A percentile compares a stretch with the other conserved stretches of the same genome.
phyloP scores from a whole-genome alignment of 2,113 vertebrate genomes.

The Ivindomyrus marchei region DNA sequence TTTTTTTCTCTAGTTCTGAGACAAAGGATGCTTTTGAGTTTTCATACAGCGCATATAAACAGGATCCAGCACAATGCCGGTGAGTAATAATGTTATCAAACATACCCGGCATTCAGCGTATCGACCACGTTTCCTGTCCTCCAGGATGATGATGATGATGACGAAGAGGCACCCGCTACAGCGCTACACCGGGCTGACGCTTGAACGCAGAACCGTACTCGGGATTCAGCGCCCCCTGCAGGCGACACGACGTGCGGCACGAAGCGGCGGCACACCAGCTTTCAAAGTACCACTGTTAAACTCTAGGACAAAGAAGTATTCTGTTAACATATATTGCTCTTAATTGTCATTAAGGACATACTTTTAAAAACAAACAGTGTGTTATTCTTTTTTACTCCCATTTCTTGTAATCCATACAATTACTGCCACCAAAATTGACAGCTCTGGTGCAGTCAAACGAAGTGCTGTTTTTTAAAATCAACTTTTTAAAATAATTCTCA shows the following conservation, averaged over 20 bases:
- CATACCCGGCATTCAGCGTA: not conserved
- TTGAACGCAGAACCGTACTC: not conserved
- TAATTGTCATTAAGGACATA: not conserved
- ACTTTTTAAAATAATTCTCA: not conserved
- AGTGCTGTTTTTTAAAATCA: not conserved
- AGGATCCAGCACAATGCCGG: not conserved
- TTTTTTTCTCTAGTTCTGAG: not conserved
- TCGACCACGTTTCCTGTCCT: not conserved
- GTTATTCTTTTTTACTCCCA: not conserved
- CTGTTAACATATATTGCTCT: not conserved
- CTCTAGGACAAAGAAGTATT: not conserved
- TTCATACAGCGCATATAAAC: not conserved
- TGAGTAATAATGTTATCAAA: not conserved
- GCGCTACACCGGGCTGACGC: not conserved
- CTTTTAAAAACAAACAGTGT: not conserved
- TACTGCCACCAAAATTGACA: not conserved
- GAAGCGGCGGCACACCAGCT: not conserved
- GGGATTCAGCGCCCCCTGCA: not conserved
- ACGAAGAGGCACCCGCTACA: not conserved
- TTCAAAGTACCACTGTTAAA: not conserved
- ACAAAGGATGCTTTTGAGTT: not conserved
- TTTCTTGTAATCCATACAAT: not conserved
- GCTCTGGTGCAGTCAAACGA: not conserved
- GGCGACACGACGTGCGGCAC: not conserved
- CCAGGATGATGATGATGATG: not conserved